A percentile compares a stretch with the other conserved stretches of the same genome.
phyloP scores from a whole-genome alignment of 2,888 invertebrate species.

The Philhelius pedissequus region DNA sequence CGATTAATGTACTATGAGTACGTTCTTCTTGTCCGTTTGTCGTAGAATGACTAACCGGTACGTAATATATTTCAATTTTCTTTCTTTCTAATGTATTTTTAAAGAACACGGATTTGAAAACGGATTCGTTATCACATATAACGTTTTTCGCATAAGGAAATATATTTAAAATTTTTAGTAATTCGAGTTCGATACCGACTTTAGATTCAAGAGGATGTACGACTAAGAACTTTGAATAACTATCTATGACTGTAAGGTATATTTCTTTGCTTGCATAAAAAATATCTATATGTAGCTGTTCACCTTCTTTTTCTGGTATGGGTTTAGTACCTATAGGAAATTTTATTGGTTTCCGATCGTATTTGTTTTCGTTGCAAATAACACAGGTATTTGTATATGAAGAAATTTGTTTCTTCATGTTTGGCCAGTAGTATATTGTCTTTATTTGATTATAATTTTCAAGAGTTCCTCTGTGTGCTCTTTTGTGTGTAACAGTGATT shows the following conservation, averaged over 20 bases:
- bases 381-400: conserved; percentile 3
- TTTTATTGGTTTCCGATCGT: conserved; percentile 6
- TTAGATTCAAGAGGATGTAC: conserved; percentile 7
- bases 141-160: conserved; percentile 11
- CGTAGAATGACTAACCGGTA: conserved; percentile 2
- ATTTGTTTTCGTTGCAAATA: conserved; percentile 18
- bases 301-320: conserved; percentile 13
- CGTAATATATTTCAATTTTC: conserved; percentile 8
- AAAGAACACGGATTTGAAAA: conserved; percentile 10
- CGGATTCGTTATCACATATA: conserved; percentile 17
- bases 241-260: conserved; percentile 6
- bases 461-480: conserved; percentile 2
- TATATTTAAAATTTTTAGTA: conserved; percentile 10
- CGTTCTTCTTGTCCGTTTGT: conserved; percentile 37
- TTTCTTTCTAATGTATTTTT: conserved; percentile 10
- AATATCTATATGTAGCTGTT: neutral
- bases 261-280: conserved; percentile 6
- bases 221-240: conserved; percentile 33
- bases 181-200: conserved; percentile 8
- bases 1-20: conserved; percentile 2
- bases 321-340: conserved; percentile 8
- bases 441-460: conserved; percentile 22
- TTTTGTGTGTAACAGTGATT: neutral
- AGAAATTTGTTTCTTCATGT: conserved; percentile 23
- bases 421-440: conserved; percentile 31